Percentiles rank a stretch among this genome's conserved stretches.
Evolutionary conservation across 2,113 vertebrate species (phyloP).

Genomic region (Cryptotis parvus): DNA sequence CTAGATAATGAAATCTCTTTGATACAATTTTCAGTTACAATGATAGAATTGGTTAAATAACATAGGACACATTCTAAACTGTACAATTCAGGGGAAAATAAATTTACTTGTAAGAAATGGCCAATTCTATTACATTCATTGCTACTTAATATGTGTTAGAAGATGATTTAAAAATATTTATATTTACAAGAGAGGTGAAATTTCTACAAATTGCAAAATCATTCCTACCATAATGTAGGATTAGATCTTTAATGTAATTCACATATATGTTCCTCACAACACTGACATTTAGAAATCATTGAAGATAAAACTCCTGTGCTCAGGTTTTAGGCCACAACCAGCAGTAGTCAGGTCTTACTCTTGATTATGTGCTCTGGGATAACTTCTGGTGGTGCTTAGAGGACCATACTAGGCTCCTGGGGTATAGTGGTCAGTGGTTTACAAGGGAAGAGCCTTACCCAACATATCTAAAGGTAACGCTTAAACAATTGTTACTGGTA

Average conservation of each 20-base stretch:
- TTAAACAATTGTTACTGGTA: too few species aligned
- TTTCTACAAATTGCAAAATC: neutral
- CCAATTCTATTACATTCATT: neutral
- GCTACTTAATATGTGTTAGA: neutral
- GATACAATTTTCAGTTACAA: constrained; percentile 16
- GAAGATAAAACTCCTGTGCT: too few species aligned
- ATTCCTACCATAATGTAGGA: neutral
- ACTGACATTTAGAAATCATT: constrained; percentile 21
- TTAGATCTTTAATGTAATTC: neutral
- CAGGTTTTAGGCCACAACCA: too few species aligned
- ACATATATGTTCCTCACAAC: constrained; percentile 4
- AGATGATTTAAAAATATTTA: constrained; percentile 41
- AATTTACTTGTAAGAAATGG: neutral
- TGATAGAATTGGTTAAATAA: constrained; percentile 31
- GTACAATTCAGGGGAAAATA: constrained; percentile 26
- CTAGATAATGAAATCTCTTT: neutral
- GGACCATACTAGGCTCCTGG: too few species aligned
- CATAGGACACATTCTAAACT: neutral
- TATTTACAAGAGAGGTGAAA: neutral
- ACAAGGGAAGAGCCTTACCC: too few species aligned
- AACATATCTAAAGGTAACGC: neutral
- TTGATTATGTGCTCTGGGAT: too few species aligned
- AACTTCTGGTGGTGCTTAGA: too few species aligned
- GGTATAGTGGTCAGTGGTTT: too few species aligned
- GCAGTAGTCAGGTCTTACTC: too few species aligned